Conservation (phyloP, 2,113 vertebrate genomes). For the Cathartes aura region DNA sequence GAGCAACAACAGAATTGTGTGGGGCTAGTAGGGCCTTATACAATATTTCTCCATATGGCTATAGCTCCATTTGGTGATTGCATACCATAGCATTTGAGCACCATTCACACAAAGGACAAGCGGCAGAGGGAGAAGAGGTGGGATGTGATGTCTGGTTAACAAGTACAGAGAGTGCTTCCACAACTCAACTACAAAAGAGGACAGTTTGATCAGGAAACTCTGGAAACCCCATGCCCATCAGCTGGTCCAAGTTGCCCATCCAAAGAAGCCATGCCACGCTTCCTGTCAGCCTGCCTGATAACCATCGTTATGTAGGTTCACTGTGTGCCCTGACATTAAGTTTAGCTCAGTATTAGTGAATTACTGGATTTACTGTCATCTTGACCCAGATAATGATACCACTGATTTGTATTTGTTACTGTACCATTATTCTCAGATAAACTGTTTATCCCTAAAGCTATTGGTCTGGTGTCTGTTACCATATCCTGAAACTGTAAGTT, state of each 20-base stretch:
- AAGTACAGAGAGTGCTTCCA: background rate
- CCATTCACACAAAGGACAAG: background rate
- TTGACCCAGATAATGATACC: background rate
- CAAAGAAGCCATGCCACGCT: background rate
- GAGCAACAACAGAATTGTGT: background rate
- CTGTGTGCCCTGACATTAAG: rapidly evolving
- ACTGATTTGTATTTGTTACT: background rate
- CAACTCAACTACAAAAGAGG: background rate
- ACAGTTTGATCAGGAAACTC: background rate
- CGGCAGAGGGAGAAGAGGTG: background rate
- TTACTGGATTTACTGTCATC: background rate
- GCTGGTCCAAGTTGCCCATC: background rate
- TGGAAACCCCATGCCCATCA: background rate
- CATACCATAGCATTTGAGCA: background rate
- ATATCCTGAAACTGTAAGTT: background rate
- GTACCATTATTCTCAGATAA: background rate
- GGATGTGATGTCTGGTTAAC: background rate
- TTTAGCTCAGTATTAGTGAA: background rate
- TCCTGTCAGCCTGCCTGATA: background rate
- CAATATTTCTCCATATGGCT: background rate
- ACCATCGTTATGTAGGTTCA: background rate
- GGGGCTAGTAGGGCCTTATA: background rate
- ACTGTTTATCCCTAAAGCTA: background rate
- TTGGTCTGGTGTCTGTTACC: background rate
- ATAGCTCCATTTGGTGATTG: background rate